phyloP scores from a whole-genome alignment of 2,888 invertebrate genomes.

The Iselma pallidipennis region DNA sequence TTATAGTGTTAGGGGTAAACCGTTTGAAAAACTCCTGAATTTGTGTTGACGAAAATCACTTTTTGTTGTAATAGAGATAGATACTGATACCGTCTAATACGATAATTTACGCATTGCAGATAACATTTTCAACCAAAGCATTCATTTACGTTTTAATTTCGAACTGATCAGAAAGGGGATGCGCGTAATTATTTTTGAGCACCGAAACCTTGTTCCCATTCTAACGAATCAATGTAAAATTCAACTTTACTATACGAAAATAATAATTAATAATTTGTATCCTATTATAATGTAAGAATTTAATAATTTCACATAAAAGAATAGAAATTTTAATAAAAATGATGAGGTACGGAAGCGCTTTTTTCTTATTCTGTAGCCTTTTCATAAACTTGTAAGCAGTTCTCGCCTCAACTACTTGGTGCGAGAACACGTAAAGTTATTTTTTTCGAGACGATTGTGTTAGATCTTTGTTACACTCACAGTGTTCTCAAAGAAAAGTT shows the following conservation, averaged over 20 bases:
- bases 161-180: conserved; percentile 30
- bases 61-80: background rate
- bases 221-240: conserved; percentile 4
- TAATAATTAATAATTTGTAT: too few relatives aligned
- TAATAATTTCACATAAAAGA: background rate
- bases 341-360: conserved; percentile 8
- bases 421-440: conserved; percentile 11
- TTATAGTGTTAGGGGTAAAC: too few relatives aligned
- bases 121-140: conserved; percentile 24
- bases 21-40: too few relatives aligned
- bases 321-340: conserved; percentile 12
- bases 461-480: conserved; percentile 9
- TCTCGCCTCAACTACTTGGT: conserved; percentile 9
- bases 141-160: conserved; percentile 32
- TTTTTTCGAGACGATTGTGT: conserved; percentile 16
- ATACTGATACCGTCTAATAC: conserved; percentile 16
- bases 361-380: conserved; percentile 19
- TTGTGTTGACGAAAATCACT: background rate
- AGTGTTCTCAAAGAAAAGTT: conserved; percentile 2
- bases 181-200: conserved; percentile 28
- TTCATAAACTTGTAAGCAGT: conserved; percentile 25
- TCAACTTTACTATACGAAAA: too few relatives aligned
- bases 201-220: conserved; percentile 19
- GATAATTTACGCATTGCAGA: conserved; percentile 30
- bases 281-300: background rate